Evolutionary conservation across 2,888 invertebrate species (phyloP), one percentile per base, ranked within the genome.

Genomic region (Rhyacophila evoluta): DNA sequence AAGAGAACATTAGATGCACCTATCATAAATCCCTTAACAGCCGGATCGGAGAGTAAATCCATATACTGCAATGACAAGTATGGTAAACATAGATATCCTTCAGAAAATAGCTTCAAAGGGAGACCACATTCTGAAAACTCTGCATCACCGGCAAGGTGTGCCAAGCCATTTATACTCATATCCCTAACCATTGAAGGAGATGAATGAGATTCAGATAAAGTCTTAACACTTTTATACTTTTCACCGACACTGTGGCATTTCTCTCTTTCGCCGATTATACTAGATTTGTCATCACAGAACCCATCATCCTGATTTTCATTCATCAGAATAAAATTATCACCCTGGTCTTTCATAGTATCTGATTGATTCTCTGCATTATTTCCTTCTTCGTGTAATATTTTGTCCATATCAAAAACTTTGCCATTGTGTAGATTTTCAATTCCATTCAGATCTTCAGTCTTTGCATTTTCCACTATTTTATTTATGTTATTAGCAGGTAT

Each of bases 1-100:
- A 99, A 99, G 38, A 99, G 89, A n/a, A 98, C 95, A 89, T 99
- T 99, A 12, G 98, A 98, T n/a, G 98, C 98, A 39, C 99, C 99
- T 79, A 98, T 95, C 68, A 98, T 91, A 87, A 95, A 95, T 29
- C 95, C 95, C 81, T 94, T 89, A 5, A 98, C 96, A 83, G 95
- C 95, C 2, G 95, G 92, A 86, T 98, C 97, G 72, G 94, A 93
- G 75, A 99, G 88, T 77, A 98, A 89, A 88, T 99, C 99, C 89
- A 98, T 92, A 86, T 97, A 98, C 83, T 98, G 97, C 83, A 99
- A 89, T 1, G 98, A 98, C 82, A 99, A 89, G 87, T 99, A 99
- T 15, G 99, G 99, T 86, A 98, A 92, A 86, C 98, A 98, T 12
- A 98, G 91, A 85, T 96, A 95, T 71, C 98, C 98, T 88, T 97